phyloP scores from a whole-genome alignment of 2,113 vertebrate genomes.

The Lepus timidus region DNA sequence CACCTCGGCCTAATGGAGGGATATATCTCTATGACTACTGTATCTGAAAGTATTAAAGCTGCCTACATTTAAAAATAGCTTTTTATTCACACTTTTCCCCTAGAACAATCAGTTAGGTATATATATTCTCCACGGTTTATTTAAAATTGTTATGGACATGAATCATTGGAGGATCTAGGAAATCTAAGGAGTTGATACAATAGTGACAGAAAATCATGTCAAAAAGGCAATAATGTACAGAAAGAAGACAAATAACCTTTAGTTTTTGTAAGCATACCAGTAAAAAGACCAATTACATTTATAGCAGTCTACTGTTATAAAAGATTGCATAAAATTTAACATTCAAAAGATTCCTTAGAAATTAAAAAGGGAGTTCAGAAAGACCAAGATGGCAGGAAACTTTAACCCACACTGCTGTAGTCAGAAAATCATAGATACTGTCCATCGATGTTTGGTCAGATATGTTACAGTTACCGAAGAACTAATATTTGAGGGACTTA shows the following conservation, averaged over 20 bases:
- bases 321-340: constrained; percentile 61
- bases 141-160: constrained; percentile 50
- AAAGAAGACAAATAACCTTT: constrained; percentile 2
- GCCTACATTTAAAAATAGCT: background rate
- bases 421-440: background rate
- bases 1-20: background rate
- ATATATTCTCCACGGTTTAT: constrained; percentile 13
- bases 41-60: constrained; percentile 26
- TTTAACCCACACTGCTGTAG: background rate
- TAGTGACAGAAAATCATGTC: constrained; percentile 50
- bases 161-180: constrained; percentile 3
- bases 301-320: constrained; percentile 17
- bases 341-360: constrained; percentile 61
- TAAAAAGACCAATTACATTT: constrained; percentile 47
- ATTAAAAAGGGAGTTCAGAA: constrained; percentile 57
- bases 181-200: constrained; percentile 47
- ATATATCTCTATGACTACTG: background rate
- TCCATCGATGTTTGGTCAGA: background rate
- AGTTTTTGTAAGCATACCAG: constrained; percentile 5
- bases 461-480: background rate
- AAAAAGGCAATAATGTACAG: constrained; percentile 27
- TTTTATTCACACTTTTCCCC: constrained; percentile 52
- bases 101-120: constrained; percentile 49
- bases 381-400: background rate
- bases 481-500: constrained; percentile 29